Conservation (phyloP, 2,797 vertebrate genomes). For the Sebastolobus alascanus region DNA sequence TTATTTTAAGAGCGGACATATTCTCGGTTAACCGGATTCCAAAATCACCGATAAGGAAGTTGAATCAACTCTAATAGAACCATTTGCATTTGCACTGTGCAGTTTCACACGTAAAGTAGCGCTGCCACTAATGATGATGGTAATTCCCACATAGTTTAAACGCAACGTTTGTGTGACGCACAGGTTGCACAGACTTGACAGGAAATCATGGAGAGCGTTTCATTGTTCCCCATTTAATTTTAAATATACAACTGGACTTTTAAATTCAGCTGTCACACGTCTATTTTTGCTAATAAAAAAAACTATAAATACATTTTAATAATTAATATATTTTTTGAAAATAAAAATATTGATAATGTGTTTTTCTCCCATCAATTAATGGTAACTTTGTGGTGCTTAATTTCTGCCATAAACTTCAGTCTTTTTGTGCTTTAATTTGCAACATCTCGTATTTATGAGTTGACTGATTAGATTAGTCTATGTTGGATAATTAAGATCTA, state of each 20-base stretch:
- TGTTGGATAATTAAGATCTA: background rate
- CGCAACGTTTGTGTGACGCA: slow-evolving; percentile 68
- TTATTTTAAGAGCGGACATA: background rate
- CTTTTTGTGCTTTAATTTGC: background rate
- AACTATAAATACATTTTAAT: too few relatives aligned
- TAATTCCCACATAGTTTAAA: slow-evolving; percentile 38
- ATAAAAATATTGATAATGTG: background rate
- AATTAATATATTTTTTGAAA: too few relatives aligned
- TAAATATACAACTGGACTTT: background rate
- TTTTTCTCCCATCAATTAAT: background rate
- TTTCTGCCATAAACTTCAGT: background rate
- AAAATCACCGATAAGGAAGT: background rate
- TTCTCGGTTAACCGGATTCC: background rate
- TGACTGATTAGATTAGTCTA: background rate
- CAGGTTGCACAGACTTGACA: slow-evolving; percentile 54
- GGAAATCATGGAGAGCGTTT: slow-evolving; percentile 28
- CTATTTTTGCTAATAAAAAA: background rate
- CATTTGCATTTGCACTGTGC: background rate
- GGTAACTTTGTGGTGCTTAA: background rate
- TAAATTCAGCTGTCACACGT: background rate
- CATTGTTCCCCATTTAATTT: background rate
- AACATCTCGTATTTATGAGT: background rate
- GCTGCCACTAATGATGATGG: accelerated
- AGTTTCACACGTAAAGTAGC: background rate
- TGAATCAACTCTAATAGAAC: background rate